Conservation (phyloP, 2,888 invertebrate species). For the Chaetogeoica ovagalla region DNA sequence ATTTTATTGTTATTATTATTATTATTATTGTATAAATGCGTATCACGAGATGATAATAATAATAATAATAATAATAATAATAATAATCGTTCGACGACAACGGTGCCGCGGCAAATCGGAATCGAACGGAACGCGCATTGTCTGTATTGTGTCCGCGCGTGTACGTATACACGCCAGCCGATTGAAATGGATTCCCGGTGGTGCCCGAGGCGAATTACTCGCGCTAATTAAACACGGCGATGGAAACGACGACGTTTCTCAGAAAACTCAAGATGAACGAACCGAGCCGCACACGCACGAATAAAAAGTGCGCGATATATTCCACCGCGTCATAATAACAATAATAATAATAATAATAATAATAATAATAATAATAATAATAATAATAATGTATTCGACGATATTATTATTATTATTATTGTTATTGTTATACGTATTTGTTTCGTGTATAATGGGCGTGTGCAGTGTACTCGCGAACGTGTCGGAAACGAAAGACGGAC, state of each 20-base stretch:
- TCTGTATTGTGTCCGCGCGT: conserved; percentile 41
- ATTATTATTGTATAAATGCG: background rate
- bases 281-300: background rate
- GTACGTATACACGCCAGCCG: background rate
- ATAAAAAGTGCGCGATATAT: background rate
- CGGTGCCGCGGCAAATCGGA: conserved; percentile 39
- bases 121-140: conserved; percentile 50
- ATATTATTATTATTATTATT: too few relatives aligned
- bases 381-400: background rate
- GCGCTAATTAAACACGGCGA: conserved; percentile 46
- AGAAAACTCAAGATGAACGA: conserved; percentile 47
- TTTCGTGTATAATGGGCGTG: background rate
- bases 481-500: background rate
- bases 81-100: conserved; percentile 28
- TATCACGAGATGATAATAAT: background rate
- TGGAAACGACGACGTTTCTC: conserved; percentile 39
- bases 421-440: too few relatives aligned
- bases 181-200: conserved; percentile 38
- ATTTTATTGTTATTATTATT: background rate
- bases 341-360: too few relatives aligned
- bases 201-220: conserved; percentile 48
- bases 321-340: too few relatives aligned
- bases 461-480: background rate
- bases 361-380: too few relatives aligned
- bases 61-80: conserved; percentile 36